These are phyloP conservation scores for Phalera bucephala DNA, from an alignment of 2,888 invertebrate species.

Conservation along the genomic window DNA sequence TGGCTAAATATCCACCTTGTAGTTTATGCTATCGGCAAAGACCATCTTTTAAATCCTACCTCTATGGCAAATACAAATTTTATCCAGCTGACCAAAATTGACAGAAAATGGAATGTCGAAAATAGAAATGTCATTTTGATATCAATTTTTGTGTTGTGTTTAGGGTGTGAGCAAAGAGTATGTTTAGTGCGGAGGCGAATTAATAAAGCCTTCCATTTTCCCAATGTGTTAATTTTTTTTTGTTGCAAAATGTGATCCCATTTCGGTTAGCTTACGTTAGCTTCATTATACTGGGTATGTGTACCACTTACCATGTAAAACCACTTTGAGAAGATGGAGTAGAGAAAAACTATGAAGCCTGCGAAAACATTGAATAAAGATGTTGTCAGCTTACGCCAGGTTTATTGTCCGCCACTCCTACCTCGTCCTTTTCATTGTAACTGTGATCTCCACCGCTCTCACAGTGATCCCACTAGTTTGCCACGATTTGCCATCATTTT, in stretches of 20 bases:
- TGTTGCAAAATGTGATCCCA: conserved; percentile 47
- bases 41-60: no score
- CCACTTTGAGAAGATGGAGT: conserved; percentile 49
- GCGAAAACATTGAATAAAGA: conserved; percentile 45
- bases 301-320: conserved; percentile 19
- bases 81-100: no score
- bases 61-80: no score
- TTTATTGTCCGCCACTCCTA: conserved; percentile 77
- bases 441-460: conserved; percentile 62
- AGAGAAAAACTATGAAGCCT: conserved; percentile 62
- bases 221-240: conserved; percentile 27
- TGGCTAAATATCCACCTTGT: no score
- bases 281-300: conserved; percentile 40
- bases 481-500: conserved; percentile 87
- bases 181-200: no score
- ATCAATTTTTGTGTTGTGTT: no score
- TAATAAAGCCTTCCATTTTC: conserved; percentile 25
- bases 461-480: conserved; percentile 69
- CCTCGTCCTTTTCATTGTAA: conserved; percentile 63
- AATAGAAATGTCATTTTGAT: no score
- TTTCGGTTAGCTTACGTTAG: conserved; percentile 16
- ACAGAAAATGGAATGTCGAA: no score
- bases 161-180: no score
- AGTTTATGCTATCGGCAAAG: no score
- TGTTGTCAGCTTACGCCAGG: conserved; percentile 75